These are phyloP conservation scores for Coelinius sp. DNA, from an alignment of 2,888 invertebrate species.

Conservation along the genomic window DNA sequence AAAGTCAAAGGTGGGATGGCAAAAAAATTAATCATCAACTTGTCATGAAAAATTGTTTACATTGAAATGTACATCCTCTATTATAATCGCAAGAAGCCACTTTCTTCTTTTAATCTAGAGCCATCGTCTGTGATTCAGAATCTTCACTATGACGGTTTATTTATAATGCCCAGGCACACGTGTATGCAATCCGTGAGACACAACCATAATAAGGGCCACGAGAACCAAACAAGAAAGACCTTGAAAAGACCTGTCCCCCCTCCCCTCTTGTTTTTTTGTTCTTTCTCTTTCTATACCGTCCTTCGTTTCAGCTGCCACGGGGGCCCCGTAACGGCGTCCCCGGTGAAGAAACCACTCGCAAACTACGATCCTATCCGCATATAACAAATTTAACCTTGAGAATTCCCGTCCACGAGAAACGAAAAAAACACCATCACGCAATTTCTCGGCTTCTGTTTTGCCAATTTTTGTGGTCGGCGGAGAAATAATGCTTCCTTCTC, in stretches of 20 bases:
- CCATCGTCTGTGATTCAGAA: background rate
- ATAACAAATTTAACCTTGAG: constrained; percentile 22
- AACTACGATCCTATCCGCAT: constrained; percentile 20
- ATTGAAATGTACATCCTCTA: background rate
- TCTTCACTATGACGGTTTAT: background rate
- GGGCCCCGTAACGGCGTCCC: constrained; percentile 30
- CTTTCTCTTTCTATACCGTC: constrained; percentile 45
- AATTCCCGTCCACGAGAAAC: constrained; percentile 11
- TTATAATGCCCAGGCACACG: constrained; percentile 14
- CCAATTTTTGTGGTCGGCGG: background rate
- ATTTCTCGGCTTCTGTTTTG: constrained; percentile 24
- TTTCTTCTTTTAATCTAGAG: background rate
- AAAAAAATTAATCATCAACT: background rate
- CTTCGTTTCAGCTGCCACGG: constrained; percentile 28
- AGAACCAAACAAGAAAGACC: constrained; percentile 49
- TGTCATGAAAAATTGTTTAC: background rate
- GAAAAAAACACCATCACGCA: constrained; percentile 3
- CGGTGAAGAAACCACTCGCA: constrained; percentile 19
- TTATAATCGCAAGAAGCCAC: background rate
- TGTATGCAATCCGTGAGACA: constrained; percentile 18
- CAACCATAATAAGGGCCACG: constrained; percentile 44
- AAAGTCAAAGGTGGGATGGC: background rate
- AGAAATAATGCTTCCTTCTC: background rate
- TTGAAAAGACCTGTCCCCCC: constrained; percentile 38
- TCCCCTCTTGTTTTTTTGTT: constrained; percentile 22